Conservation (phyloP, 2,888 invertebrate genomes). For the Venustoraphidia nigricollis region DNA sequence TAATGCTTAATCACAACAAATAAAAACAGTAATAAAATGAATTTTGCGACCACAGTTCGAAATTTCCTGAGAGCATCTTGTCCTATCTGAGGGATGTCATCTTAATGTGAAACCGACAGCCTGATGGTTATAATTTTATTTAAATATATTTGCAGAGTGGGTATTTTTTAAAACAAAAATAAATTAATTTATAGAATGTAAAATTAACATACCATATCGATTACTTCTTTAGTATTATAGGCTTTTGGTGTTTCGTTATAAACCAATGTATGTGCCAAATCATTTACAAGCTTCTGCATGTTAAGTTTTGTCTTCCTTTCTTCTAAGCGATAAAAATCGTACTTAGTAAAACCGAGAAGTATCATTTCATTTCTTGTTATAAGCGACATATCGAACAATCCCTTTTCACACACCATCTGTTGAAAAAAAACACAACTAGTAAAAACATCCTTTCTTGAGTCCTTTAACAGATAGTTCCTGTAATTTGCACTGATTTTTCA, state of each 20-base stretch:
- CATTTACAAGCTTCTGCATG: slow-evolving; percentile 4
- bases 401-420: slow-evolving; percentile 8
- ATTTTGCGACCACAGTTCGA: too few species aligned
- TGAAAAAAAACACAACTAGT: slow-evolving; percentile 1
- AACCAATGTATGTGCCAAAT: slow-evolving; percentile 4
- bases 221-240: neutral
- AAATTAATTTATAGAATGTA: neutral
- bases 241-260: neutral
- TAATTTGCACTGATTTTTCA: too few species aligned
- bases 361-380: slow-evolving; percentile 4
- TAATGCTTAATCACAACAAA: too few species aligned
- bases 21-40: too few species aligned
- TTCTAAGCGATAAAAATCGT: neutral
- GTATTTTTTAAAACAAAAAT: neutral
- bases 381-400: slow-evolving; percentile 8
- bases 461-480: neutral
- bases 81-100: too few species aligned
- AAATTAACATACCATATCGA: slow-evolving; percentile 3
- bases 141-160: too few species aligned
- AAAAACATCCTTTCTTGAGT: too few species aligned
- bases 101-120: too few species aligned
- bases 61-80: too few species aligned
- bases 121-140: too few species aligned
- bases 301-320: slow-evolving; percentile 2
- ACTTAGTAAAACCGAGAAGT: slow-evolving; percentile 4